Percentiles rank a stretch among this genome's conserved stretches.
Evolutionary conservation across 2,113 vertebrate species (phyloP).

Genomic region (Sturnus vulgaris): DNA sequence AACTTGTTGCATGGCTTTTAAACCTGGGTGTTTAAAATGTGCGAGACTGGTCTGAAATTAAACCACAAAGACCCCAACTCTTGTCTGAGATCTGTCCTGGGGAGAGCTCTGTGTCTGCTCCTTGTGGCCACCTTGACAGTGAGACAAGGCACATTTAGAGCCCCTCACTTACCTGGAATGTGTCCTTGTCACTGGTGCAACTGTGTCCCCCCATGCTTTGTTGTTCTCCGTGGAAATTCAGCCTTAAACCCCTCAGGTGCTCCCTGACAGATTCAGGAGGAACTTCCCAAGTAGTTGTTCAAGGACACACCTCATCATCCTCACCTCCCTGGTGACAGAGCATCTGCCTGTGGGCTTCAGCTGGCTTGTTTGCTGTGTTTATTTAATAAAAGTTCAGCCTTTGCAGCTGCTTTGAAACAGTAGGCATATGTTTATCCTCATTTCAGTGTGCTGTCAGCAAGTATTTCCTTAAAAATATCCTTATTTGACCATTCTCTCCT

Average conservation of each 20-base stretch:
- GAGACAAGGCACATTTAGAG: not conserved
- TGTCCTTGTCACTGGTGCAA: rapidly evolving
- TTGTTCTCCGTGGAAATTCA: not conserved
- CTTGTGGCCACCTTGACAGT: no score
- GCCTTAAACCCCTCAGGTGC: not conserved
- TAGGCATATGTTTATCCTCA: conserved; percentile 46
- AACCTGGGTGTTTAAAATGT: not conserved
- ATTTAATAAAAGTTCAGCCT: conserved; percentile 2
- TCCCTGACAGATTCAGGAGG: not conserved
- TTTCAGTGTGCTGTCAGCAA: conserved; percentile 10
- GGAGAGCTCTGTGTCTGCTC: rapidly evolving
- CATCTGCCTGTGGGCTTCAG: conserved; percentile 16
- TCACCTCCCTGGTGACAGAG: conserved; percentile 22
- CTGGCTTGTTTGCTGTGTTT: not conserved
- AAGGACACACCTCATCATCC: conserved; percentile 29
- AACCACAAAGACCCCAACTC: rapidly evolving
- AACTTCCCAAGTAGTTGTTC: not conserved
- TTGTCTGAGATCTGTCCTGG: not conserved
- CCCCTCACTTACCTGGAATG: not conserved
- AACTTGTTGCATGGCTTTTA: not conserved
- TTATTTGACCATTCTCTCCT: not conserved
- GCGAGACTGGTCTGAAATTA: not conserved
- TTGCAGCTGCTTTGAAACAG: not conserved
- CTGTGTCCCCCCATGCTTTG: rapidly evolving
- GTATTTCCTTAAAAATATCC: not conserved